These are phyloP conservation scores for Pseudolaguvia tuberculata DNA, from an alignment of 2,113 vertebrate genomes.

Conservation along the genomic window DNA sequence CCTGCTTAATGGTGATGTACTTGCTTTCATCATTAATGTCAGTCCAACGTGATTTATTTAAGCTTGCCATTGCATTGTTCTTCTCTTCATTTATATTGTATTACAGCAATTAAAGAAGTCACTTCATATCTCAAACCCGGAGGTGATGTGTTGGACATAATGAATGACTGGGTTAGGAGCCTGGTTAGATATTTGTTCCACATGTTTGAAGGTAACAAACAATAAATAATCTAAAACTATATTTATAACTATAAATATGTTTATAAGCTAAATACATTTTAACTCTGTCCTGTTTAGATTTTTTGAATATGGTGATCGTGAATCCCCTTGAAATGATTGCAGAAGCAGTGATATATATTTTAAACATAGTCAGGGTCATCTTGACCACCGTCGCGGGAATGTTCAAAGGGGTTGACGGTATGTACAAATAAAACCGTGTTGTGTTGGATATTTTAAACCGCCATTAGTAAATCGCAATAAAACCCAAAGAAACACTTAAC, in stretches of 20 bases:
- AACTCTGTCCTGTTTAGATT: not conserved
- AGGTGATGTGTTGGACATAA: constrained; percentile 22
- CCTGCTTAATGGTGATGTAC: constrained; percentile 18
- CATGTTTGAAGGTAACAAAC: constrained; percentile 47
- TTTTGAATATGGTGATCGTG: not conserved
- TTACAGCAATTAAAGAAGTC: constrained; percentile 20
- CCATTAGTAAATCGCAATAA: too few species aligned
- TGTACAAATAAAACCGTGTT: not conserved
- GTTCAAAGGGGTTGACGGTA: constrained; percentile 36
- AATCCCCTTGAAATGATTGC: constrained; percentile 29
- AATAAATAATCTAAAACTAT: not conserved
- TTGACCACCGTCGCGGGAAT: constrained; percentile 4
- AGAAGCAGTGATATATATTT: constrained; percentile 23
- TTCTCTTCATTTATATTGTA: not conserved
- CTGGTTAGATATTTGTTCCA: constrained; percentile 34
- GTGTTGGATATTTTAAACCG: not conserved
- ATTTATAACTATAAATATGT: not conserved
- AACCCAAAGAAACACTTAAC: too few species aligned
- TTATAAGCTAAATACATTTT: not conserved
- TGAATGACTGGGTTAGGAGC: constrained; percentile 25
- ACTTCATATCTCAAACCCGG: constrained; percentile 30
- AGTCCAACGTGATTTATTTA: not conserved
- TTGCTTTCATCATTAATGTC: not conserved
- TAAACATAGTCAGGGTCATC: constrained; percentile 5
- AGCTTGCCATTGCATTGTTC: not conserved